Base-by-base conservation (phyloP, 2,113 vertebrate genomes). In the Labrus mixtus region DNA sequence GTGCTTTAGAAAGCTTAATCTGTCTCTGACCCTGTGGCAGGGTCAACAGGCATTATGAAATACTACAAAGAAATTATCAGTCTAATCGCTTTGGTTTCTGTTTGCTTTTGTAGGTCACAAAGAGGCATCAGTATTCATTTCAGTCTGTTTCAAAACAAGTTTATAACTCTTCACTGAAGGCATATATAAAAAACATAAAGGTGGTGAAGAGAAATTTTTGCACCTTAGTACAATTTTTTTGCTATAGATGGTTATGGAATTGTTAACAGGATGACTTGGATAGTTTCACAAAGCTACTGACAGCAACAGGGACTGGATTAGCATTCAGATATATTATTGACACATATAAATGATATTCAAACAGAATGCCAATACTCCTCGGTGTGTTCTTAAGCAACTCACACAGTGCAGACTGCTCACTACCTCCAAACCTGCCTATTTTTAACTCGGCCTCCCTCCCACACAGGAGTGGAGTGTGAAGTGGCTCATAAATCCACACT, bases 391-490 rank as follows among this genome's bases (percentile, higher is more conserved):
- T 78, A 86, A 87, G 80, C 41, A 61, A 71, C 82, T 78, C 71
- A 68, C 72, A 83, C 84, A 78, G 84, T 70, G 79, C 76, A 11
- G 76, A 70, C 81, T 83, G 90, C 90, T 89, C 90, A 80, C 84
- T 92, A 93, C 91, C 89, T 91, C 88, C 85, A 90, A 91, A 92
- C 87, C 85, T 88, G 73, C 85, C 91, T 93, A 92, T 94, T 91
- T 93, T 91, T 94, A 93, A 87, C 87, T 81, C 85, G 84, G 91
- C 86, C 72, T 90, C 67, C 84, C 90, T 87, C 93, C 93, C 89
- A 93, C 93, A 93, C 90, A 91, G 87, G 88, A 90, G 80, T 78
- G 78, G 75, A 87, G 90, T 83, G 84, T 91, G 88, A 91, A 93
- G 90, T 90, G 88, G 86, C 88, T 92, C 78, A 89, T 81, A 87